phyloP scores from a whole-genome alignment of 1,140 invertebrate species.

The Holotrichia oblita region DNA sequence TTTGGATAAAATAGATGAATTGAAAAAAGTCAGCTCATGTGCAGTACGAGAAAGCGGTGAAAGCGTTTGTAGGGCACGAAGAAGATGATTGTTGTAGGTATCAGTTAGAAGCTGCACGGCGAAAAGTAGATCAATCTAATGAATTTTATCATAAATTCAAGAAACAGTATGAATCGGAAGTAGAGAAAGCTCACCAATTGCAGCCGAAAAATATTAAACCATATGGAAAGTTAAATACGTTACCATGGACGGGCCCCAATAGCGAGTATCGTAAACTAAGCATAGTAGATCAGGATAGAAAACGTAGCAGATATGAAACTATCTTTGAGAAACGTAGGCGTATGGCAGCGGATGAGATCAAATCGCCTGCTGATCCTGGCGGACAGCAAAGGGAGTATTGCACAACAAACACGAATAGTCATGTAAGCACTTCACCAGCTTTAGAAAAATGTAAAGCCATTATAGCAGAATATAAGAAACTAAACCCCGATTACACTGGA shows the following conservation, averaged over 20 bases:
- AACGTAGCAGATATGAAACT: neutral
- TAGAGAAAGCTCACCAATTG: neutral
- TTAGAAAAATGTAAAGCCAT: slow-evolving; percentile 16
- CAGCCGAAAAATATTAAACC: slow-evolving; percentile 40
- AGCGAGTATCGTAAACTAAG: neutral
- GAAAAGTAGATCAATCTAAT: neutral
- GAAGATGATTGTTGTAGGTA: neutral
- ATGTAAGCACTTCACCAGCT: neutral
- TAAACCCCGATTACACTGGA: neutral
- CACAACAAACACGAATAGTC: neutral
- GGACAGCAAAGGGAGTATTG: slow-evolving; percentile 20
- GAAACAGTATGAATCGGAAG: neutral
- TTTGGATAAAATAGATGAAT: neutral
- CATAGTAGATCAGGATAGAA: neutral
- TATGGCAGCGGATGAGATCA: neutral
- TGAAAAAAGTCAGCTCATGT: neutral
- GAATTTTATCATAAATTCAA: neutral
- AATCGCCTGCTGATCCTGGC: neutral
- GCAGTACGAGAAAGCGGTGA: slow-evolving; percentile 19
- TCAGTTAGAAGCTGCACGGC: slow-evolving; percentile 21
- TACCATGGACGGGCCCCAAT: slow-evolving; percentile 4
- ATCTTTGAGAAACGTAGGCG: slow-evolving; percentile 4
- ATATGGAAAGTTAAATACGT: slow-evolving; percentile 10
- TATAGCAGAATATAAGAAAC: slow-evolving; percentile 11
- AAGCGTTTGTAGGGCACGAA: neutral